Evolutionary conservation across 2,888 invertebrate species (phyloP).

Genomic region (Tinea trinotella): DNA sequence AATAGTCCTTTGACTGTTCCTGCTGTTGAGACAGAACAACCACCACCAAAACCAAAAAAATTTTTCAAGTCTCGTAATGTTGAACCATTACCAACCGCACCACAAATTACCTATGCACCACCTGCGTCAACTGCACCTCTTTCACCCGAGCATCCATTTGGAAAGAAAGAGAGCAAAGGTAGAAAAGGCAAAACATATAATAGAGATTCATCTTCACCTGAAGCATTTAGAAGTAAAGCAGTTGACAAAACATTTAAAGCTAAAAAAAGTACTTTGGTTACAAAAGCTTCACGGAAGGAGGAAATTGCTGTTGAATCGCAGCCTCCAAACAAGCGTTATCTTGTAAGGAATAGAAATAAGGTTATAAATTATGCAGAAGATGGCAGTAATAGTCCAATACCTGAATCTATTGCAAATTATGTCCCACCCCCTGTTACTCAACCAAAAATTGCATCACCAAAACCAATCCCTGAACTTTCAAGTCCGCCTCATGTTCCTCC

Average conservation of each 20-base stretch:
- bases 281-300: constrained; percentile 61
- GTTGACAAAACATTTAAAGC: constrained; percentile 52
- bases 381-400: constrained; percentile 67
- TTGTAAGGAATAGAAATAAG: constrained; percentile 71
- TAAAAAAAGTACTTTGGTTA: constrained; percentile 52
- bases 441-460: constrained; percentile 53
- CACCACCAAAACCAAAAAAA: constrained; percentile 85
- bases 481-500: constrained; percentile 50
- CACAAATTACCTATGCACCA: constrained; percentile 66
- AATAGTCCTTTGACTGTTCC: constrained; percentile 69
- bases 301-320: constrained; percentile 51
- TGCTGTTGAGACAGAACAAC: constrained; percentile 63
- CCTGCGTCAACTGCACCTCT: constrained; percentile 57
- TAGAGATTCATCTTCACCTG: constrained; percentile 63
- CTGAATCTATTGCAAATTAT: constrained; percentile 44
- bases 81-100: constrained; percentile 70
- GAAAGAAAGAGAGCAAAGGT: constrained; percentile 45
- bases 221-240: constrained; percentile 50
- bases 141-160: constrained; percentile 58
- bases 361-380: constrained; percentile 77
- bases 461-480: constrained; percentile 54
- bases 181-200: constrained; percentile 42
- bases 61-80: constrained; percentile 91
- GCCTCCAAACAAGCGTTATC: constrained; percentile 65
- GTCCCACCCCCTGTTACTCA: constrained; percentile 29